These are phyloP conservation scores for Apogon talboti DNA, from an alignment of 2,797 vertebrate genomes.

Conservation along the genomic window DNA sequence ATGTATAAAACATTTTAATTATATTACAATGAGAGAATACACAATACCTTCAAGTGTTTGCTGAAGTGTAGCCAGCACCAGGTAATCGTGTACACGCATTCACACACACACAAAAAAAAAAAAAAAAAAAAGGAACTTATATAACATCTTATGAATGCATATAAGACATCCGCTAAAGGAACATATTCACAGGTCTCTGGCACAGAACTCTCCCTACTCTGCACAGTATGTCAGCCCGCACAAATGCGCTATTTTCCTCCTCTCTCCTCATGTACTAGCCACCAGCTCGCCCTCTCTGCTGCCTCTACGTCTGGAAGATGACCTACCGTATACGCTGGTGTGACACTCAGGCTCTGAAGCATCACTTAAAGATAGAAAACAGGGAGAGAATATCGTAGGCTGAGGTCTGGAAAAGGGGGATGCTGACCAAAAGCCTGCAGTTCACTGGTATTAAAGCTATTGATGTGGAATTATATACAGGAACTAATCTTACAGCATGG, in stretches of 20 bases:
- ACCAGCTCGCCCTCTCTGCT: slow-evolving; percentile 27
- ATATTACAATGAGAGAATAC: slow-evolving; percentile 91
- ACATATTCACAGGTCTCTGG: slow-evolving; percentile 87
- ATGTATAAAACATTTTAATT: slow-evolving; percentile 94
- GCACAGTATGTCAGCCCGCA: no score
- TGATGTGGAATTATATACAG: slow-evolving; percentile 52
- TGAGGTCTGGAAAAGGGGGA: slow-evolving; percentile 30
- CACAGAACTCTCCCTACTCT: slow-evolving; percentile 85
- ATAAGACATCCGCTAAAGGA: slow-evolving; percentile 79
- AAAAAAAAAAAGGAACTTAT: slow-evolving; percentile 73
- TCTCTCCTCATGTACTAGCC: slow-evolving; percentile 21
- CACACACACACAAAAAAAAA: slow-evolving; percentile 55
- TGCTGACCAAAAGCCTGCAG: slow-evolving; percentile 56
- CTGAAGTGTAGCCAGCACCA: slow-evolving; percentile 83
- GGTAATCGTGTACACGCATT: slow-evolving; percentile 73
- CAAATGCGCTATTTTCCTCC: slow-evolving; percentile 35
- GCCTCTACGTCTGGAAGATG: slow-evolving; percentile 12
- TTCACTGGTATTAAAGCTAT: slow-evolving; percentile 65
- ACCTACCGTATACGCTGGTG: slow-evolving; percentile 21
- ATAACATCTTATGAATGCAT: slow-evolving; percentile 82
- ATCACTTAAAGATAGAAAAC: slow-evolving; percentile 16
- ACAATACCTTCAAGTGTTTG: slow-evolving; percentile 85
- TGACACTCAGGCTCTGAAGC: slow-evolving; percentile 17
- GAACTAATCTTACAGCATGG: slow-evolving; percentile 41
- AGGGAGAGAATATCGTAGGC: slow-evolving; percentile 34